Evolutionary conservation across 2,797 vertebrate species (phyloP).

Genomic region (Serranus cabrilla): DNA sequence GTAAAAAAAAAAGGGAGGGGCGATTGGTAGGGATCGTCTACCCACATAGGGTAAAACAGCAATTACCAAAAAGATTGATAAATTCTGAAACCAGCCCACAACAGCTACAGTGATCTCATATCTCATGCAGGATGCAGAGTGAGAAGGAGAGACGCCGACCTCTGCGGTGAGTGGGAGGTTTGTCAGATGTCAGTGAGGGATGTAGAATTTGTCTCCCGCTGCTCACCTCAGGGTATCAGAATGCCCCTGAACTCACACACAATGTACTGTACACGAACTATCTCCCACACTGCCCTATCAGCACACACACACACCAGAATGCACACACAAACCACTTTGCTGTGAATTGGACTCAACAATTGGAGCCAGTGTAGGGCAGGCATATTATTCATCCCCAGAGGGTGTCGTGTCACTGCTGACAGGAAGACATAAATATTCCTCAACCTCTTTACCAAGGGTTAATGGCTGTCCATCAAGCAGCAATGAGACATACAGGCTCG

Average conservation of each 20-base stretch:
- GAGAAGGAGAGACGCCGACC: constrained; percentile 36
- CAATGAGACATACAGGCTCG: constrained; percentile 60
- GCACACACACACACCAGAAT: constrained; percentile 30
- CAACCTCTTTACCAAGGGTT: constrained; percentile 81
- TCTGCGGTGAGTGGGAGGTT: constrained; percentile 55
- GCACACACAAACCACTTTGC: constrained; percentile 52
- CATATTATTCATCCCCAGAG: constrained; percentile 83
- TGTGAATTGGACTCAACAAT: constrained; percentile 71
- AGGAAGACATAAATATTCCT: constrained; percentile 85
- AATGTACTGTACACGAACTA: constrained; percentile 20
- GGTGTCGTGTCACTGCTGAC: constrained; percentile 80
- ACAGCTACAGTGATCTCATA: background rate
- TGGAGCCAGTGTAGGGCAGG: constrained; percentile 70
- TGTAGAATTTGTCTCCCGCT: constrained; percentile 75
- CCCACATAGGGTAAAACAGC: background rate
- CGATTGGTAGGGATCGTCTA: background rate
- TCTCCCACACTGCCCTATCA: constrained; percentile 43
- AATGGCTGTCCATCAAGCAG: constrained; percentile 84
- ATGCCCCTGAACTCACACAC: constrained; percentile 57
- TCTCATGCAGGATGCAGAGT: constrained; percentile 10
- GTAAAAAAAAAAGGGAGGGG: background rate
- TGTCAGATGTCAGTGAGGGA: constrained; percentile 79
- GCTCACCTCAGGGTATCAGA: constrained; percentile 70
- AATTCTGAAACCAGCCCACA: background rate
- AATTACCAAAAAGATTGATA: background rate